Base-by-base conservation (phyloP, 2,113 vertebrate genomes). In the Vireo altiloquus region DNA sequence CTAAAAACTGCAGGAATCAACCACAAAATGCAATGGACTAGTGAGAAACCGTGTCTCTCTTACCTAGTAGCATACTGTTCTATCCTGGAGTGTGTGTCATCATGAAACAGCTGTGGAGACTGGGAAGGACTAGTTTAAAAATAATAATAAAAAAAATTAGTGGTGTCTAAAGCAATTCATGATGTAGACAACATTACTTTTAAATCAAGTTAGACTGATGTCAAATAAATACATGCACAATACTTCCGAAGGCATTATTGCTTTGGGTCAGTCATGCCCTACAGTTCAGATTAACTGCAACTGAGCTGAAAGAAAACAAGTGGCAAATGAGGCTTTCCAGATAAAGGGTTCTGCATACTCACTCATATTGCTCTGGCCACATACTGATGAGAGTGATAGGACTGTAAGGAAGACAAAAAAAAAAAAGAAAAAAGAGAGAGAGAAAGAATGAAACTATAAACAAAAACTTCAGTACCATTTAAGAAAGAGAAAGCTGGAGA, bases 301-400 rank as follows among this genome's bases (percentile, higher is more conserved):
- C 8, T 69, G 50, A 95, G 54, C 86, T 95, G 89, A 74, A 86
- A 75, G 12, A 47, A 90, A 85, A 84, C 12, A 69, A 90, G 23
- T 24, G 20, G 60, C 84, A 52, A 33, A 82, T 11, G 59, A 74
- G 21, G 28, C 28, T 90, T 68, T 84, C 42, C 44, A 80, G 66
- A 76, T 1, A 82, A 23, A 66, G 59, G 50, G 42, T 81, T 94
- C 63, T 57, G 85, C 81, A 83, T 99, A 99, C 99, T 99, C 97
- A 99, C 99, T 99, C 99, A 94, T 99, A 99, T 97, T 99, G 98
- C 97, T 99, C 99, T 90, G 99, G 99, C 98, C 99, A 99, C 99
- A 99, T 99, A 98, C 99, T 99, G 99, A 99, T 99, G 98, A 99
- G 99, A 85, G 99, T 99, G 97, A 99, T 98, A 92, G 99, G 99